phyloP scores from a whole-genome alignment of 2,888 invertebrate species.

The Ashinkailepas kermadecensis region DNA sequence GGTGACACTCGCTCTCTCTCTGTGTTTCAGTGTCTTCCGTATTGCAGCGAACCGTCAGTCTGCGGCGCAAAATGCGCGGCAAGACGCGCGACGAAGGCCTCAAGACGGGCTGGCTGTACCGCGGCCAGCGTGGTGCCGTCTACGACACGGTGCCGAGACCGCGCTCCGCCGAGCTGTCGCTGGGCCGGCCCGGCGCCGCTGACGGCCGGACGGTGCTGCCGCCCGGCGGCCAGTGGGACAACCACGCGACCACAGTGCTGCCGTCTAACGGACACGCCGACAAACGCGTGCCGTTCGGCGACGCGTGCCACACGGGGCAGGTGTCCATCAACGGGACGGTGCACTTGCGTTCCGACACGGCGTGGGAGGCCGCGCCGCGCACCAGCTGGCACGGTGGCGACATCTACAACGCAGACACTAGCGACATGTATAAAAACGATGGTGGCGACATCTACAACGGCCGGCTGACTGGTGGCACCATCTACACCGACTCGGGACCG shows the following conservation, averaged over 20 bases:
- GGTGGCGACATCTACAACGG: not conserved
- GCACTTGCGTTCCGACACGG: not conserved
- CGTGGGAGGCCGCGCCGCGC: not conserved
- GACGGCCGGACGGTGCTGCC: not conserved
- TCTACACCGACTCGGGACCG: not conserved
- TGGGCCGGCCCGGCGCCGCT: not conserved
- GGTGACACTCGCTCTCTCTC: not conserved
- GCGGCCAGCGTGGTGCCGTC: not conserved
- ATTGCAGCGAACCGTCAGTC: not conserved
- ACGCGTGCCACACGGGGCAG: not conserved
- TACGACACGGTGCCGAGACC: constrained; percentile 3
- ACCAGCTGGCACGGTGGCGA: not conserved
- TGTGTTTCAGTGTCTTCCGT: constrained; percentile 2
- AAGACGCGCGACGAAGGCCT: constrained; percentile 10
- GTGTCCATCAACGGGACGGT: constrained; percentile 1
- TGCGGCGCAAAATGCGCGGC: constrained; percentile 11
- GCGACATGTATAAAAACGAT: not conserved
- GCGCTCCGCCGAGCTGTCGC: not conserved
- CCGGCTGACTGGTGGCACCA: not conserved
- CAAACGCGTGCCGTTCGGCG: not conserved
- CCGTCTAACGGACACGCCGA: not conserved
- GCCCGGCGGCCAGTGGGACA: not conserved
- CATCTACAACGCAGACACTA: not conserved
- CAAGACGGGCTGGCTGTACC: constrained; percentile 21
- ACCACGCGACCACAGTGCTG: not conserved